Conservation (phyloP, 1,140 invertebrate genomes). For the Philaenus spumarius region DNA sequence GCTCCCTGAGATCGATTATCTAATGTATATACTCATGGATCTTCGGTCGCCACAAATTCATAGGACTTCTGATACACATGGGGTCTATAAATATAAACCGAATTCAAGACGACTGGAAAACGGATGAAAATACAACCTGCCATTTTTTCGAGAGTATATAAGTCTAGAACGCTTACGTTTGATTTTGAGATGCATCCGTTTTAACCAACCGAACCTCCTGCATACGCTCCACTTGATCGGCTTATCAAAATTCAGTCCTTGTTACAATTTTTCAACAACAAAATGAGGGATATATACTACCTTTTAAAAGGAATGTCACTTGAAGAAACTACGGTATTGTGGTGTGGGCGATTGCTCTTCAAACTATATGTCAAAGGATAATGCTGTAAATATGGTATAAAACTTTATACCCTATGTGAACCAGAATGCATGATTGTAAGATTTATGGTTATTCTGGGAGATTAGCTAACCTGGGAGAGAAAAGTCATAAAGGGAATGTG, state of each 20-base stretch:
- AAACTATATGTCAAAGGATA: slow-evolving; percentile 1
- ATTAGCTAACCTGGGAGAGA: slow-evolving; percentile 7
- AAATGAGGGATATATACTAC: slow-evolving; percentile 30
- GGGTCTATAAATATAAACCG: slow-evolving; percentile 24
- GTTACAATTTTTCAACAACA: slow-evolving; percentile 29
- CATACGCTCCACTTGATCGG: not conserved
- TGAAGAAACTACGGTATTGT: slow-evolving; percentile 4
- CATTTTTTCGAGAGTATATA: slow-evolving; percentile 12
- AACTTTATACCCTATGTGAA: slow-evolving; percentile 22
- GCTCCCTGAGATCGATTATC: too few species aligned
- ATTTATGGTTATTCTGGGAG: slow-evolving; percentile 25
- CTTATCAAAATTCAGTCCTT: slow-evolving; percentile 17
- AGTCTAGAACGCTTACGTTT: slow-evolving; percentile 8
- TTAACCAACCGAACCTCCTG: not conserved
- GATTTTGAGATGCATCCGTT: slow-evolving; percentile 13
- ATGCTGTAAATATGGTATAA: slow-evolving; percentile 8
- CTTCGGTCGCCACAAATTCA: too few species aligned
- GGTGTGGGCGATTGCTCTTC: not conserved
- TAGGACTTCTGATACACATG: slow-evolving; percentile 26
- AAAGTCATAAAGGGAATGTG: slow-evolving; percentile 18
- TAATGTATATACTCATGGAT: too few species aligned
- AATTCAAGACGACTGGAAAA: slow-evolving; percentile 29
- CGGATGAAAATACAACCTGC: not conserved
- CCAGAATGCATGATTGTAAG: slow-evolving; percentile 20
- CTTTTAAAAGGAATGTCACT: slow-evolving; percentile 25